Evolutionary conservation across 2,888 invertebrate species (phyloP), one percentile per base, ranked within the genome.

Genomic region (Metacarcinus magister): DNA sequence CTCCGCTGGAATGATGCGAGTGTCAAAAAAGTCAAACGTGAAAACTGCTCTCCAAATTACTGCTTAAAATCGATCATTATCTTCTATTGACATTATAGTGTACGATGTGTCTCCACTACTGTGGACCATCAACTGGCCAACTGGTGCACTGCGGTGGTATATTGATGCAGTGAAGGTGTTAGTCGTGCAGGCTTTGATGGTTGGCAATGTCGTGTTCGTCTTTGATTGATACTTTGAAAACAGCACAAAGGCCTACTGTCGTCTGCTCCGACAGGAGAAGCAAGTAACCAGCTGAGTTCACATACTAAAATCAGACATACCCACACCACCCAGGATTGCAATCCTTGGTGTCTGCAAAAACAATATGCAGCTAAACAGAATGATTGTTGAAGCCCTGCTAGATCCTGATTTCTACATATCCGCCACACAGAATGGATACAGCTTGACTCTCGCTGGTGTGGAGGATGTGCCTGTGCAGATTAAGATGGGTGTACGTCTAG

Each of bases 121-220:
- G 67, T 67, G 67, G 67, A 67, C 67, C 67, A 67, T 67, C 67
- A 67, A 67, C 67, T 67, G 67, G 67, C 67, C 67, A 67, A 67
- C 67, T 67, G 67, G 67, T 67, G 67, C 67, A 67, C 67, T 67
- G 67, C 0, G 0, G 67, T 67, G 13, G 67, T 67, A 67, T 67
- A 67, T 67, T 23, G 67, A 67, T 67, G 67, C 67, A 67, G 67
- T 67, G 67, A 67, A 67, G 67, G 67, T 67, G 0, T 67, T 67
- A 13, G 67, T 67, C 67, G 67, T 60, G 67, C 67, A 60, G 67
- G 67, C 67, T 16, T 16, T 60, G 67, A 60, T 60, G 67, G 67
- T 60, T 60, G 67, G 67, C 67, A 60, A 60, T 16, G 67, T 60
- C 67, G 67, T 60, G 67, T 60, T 60, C 19, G 67, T 60, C 67